Percentiles rank a stretch among this genome's conserved stretches.
Evolutionary conservation across 2,797 vertebrate genomes (phyloP).

Genomic region (Adelosebastes latens): DNA sequence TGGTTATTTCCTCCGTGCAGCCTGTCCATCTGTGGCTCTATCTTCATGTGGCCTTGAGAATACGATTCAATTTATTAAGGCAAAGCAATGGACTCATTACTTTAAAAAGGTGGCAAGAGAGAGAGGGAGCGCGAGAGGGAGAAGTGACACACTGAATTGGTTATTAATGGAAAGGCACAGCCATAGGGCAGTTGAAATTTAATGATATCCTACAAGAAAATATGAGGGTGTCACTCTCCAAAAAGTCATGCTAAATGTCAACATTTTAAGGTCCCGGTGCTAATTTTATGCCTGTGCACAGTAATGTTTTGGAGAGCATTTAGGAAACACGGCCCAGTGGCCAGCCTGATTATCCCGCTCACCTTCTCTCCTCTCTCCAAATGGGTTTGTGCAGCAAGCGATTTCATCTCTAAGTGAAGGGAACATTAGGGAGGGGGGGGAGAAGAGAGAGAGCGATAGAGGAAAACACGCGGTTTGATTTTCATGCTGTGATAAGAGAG

Average conservation of each 20-base stretch:
- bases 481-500: conserved; percentile 91
- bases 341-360: conserved; percentile 99
- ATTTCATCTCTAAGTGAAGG: conserved; percentile 99
- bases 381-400: conserved; percentile 99
- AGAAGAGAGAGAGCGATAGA: conserved; percentile 83
- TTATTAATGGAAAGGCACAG: conserved; percentile 99
- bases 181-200: conserved; percentile 99
- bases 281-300: conserved; percentile 99
- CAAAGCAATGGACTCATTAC: conserved; percentile 99
- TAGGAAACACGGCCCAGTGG: conserved; percentile 99
- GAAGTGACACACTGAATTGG: conserved; percentile 99
- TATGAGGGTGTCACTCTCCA: conserved; percentile 99
- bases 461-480: conserved; percentile 91
- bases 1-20: conserved; percentile 93
- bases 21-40: conserved; percentile 97
- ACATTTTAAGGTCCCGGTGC: conserved; percentile 99
- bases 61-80: conserved; percentile 99
- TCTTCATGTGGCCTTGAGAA: conserved; percentile 99
- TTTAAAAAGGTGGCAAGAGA: conserved; percentile 91
- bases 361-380: conserved; percentile 98
- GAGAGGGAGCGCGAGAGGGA: conserved; percentile 70
- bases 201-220: conserved; percentile 99
- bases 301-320: conserved; percentile 99
- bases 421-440: conserved; percentile 89
- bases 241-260: conserved; percentile 99